Evolutionary conservation across 1,140 invertebrate genomes (phyloP), one percentile per base, ranked within the genome.

Genomic region (Drosophila kurseongensis): DNA sequence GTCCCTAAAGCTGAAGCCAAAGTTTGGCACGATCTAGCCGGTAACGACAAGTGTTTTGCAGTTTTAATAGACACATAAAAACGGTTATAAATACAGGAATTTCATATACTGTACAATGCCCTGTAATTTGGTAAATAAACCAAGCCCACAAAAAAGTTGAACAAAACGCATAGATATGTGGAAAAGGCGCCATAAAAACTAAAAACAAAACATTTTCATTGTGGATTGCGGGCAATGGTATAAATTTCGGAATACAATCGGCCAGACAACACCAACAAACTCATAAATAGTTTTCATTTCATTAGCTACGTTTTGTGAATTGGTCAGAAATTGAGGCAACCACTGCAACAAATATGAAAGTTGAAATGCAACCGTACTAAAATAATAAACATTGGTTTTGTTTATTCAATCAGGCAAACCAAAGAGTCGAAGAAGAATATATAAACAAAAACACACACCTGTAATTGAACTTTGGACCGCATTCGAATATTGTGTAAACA

Each of bases 211-310:
- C 78, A 72, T 65, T 88, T 65, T 63, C 69, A 71, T 80, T 86
- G 63, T 71, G 65, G 50, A 78, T 48, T 63, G 18, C 63, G 66
- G 65, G 57, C 55, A 51, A 47, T 57, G 32, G 61, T 72, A 54
- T 80, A 72, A 57, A 42, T 61, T 73, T 48, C 32, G 38, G 42
- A 54, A 65, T 48, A 69, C 27, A 59, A 36, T 66, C 13, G 47
- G 38, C 12, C 65, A 73, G 23, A 47, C 27, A 76, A 41, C 47
- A 47, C 41, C 32, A 27, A 76, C 50, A 75, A 78, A 63, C 51
- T 67, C 52, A 67, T 86, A 81, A 85, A 81, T 81, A 81, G 77
- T 80, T 81, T 80, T 66, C 68, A 68, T 81, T 85, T 84, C 66
- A 72, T 84, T 80, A 84, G 68, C 47, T 47, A 29, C 5, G 63